Base-by-base conservation (phyloP, 2,888 invertebrate species). In the Siphonodentalium dalli region DNA sequence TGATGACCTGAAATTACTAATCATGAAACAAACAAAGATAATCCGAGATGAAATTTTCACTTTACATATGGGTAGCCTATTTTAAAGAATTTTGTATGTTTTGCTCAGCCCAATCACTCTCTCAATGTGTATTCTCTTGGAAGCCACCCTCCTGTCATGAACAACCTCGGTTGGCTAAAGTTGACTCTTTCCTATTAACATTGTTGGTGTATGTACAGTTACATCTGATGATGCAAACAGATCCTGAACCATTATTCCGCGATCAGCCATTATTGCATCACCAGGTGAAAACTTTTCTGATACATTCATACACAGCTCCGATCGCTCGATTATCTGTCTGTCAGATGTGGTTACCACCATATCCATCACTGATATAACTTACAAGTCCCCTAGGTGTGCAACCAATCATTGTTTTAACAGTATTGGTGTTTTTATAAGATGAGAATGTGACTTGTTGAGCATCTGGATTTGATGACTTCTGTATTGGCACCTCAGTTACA, bases 191-290 rank as follows among this genome's bases (percentile, higher is more conserved):
- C 64, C 61, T 39, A 53, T 50, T 8, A 63, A 39, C 52, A 60
- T 52, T 11, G 62, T 58, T 13, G 61, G 64, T n/a, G 59, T 64
- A 41, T 62, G 62, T 28, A 64, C 59, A 35, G 23, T 18, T 7
- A 60, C 55, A 57, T 60, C 53, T 26, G 49, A 37, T 9, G n/a
- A 27, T 18, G 62, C 65, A 60, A 65, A 61, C 18, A 61, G 28
- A 41, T 65, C 65, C 40, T 65, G 65, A 11, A 65, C 60, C 58
- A 63, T 63, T 11, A 65, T 58, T 7, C 65, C 61, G 21, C 63
- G 27, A 33, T 64, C 64, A n/a, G 59, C 56, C 60, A 65, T 65
- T 9, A 61, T 53, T 24, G 51, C 46, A 41, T 62, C 59, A 39
- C 34, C 24, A n/a, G n/a, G n/a, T n/a, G n/a, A n/a, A n/a, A n/a